Base-by-base conservation (phyloP, 2,113 vertebrate genomes). In the Merops nubicus region DNA sequence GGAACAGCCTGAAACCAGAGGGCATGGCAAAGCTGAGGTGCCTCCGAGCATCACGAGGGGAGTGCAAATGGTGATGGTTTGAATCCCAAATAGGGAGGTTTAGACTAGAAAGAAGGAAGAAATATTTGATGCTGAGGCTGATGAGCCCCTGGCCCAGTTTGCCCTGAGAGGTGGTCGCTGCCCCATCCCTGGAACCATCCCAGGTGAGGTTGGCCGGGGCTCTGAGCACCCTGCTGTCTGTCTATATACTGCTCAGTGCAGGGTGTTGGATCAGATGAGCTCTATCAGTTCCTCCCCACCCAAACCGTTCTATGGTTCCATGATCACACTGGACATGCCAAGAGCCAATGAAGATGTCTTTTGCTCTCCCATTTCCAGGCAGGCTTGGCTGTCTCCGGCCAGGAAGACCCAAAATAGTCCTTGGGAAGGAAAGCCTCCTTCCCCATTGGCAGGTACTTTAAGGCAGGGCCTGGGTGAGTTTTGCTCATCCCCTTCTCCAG, bases 1-100 rank as follows among this genome's bases (percentile, higher is more conserved):
- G 36, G 40, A 69, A 21, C 1, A 53, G n/a, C n/a, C 38, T n/a
- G 22, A 47, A 60, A 51, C 9, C 0, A 0, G 0, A 12, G 40
- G 6, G 16, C 20, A 14, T 21, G 0, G 1, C 25, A 15, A 57
- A 77, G 53, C n/a, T 28, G 45, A 68, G 42, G 12, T 12, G 18
- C 33, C 20, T 8, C 11, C 0, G 0, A 5, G 4, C 10, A 25
- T 33, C 43, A 28, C 8, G 22, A 31, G 62, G 60, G 40, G 40
- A 42, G 28, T 26, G 20, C 38, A 64, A 64, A 28, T 26, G 62
- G n/a, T 22, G 56, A 57, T 34, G 20, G 18, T 15, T 64, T 64
- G 20, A 31, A 31, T 14, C 28, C 20, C 13, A 64, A 42, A 31
- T 18, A 21, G 26, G 29, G 28, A 43, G 62, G 31, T 42, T 43